Conservation (phyloP, 2,797 vertebrate species). For the Macroramphosus scolopax region DNA sequence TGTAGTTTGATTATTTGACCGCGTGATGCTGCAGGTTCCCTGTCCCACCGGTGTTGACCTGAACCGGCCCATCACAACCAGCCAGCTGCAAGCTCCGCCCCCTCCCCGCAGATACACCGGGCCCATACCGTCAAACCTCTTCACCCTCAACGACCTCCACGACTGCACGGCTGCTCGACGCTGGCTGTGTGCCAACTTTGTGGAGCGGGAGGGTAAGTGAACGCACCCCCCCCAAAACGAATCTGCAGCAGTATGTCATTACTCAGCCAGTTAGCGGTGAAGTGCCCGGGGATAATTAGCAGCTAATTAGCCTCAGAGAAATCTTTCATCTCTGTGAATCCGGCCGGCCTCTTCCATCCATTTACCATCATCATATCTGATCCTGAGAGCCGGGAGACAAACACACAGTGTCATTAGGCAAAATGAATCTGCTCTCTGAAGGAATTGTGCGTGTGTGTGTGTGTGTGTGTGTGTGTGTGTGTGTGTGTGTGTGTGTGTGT, state of each 20-base stretch:
- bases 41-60: constrained; percentile 72
- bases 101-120: constrained; percentile 45
- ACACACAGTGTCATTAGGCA: constrained; percentile 80
- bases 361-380: constrained; percentile 82
- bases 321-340: constrained; percentile 84
- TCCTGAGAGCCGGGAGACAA: constrained; percentile 75
- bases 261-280: constrained; percentile 65
- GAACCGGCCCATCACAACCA: constrained; percentile 48
- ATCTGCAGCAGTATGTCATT: constrained; percentile 52
- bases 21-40: constrained; percentile 68
- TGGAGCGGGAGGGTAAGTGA: constrained; percentile 76
- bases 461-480: constrained; percentile 9
- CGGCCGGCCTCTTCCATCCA: constrained; percentile 81
- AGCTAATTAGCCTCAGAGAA: constrained; percentile 83
- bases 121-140: constrained; percentile 82
- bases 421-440: constrained; percentile 81
- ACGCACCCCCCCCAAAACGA: constrained; percentile 28
- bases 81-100: constrained; percentile 40
- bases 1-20: background rate
- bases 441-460: constrained; percentile 68
- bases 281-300: constrained; percentile 79
- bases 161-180: constrained; percentile 76
- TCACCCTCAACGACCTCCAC: constrained; percentile 80
- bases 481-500: constrained; percentile 4
- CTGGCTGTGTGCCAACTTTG: constrained; percentile 80